A percentile compares a stretch with the other conserved stretches of the same genome.
Evolutionary conservation across 2,888 invertebrate species (phyloP).

Genomic region (Polietes domitor): DNA sequence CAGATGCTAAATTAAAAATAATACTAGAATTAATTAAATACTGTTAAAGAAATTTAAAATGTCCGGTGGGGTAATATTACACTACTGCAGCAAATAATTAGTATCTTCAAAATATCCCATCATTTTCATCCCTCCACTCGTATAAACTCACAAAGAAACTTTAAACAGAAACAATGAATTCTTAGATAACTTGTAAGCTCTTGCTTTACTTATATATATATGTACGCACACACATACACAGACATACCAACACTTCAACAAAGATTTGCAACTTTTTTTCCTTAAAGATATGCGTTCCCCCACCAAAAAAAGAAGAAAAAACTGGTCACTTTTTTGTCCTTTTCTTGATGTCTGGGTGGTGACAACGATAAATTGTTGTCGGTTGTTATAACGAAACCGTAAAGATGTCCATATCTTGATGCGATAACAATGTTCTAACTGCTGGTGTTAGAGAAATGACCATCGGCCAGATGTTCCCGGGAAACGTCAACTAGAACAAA

Average conservation of each 20-base stretch:
- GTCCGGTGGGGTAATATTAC: too few species aligned
- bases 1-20: too few species aligned
- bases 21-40: too few species aligned
- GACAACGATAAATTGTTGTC: conserved; percentile 57
- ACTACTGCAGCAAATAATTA: too few species aligned
- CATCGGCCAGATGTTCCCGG: conserved; percentile 8
- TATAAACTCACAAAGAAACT: background rate
- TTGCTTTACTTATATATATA: background rate
- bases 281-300: conserved; percentile 25
- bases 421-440: conserved; percentile 35
- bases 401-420: conserved; percentile 10
- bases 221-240: background rate
- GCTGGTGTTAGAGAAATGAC: conserved; percentile 41
- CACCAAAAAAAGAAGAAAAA: conserved; percentile 2
- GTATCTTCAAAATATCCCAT: too few species aligned
- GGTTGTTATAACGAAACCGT: conserved; percentile 13
- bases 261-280: conserved; percentile 14
- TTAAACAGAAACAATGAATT: background rate
- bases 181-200: background rate
- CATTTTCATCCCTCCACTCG: background rate
- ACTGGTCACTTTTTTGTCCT: background rate
- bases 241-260: background rate
- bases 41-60: too few species aligned
- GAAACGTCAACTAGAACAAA: conserved; percentile 19
- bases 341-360: conserved; percentile 27